phyloP scores from a whole-genome alignment of 2,797 vertebrate species.

The Aulostomus chinensis region DNA sequence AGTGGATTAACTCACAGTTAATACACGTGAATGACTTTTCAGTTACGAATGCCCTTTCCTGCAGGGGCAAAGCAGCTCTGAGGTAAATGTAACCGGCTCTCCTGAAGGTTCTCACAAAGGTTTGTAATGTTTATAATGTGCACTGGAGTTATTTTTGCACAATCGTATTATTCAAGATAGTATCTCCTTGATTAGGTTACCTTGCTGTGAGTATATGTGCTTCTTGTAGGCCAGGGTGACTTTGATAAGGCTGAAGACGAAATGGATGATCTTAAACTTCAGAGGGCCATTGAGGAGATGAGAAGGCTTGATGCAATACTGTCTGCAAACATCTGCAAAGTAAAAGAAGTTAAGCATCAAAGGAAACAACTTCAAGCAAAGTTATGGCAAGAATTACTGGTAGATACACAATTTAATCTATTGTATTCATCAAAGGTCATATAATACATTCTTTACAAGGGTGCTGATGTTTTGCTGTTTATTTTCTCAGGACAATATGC shows the following conservation, averaged over 20 bases:
- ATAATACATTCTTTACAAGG: not conserved
- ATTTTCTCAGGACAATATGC: conserved; percentile 58
- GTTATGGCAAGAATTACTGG: conserved; percentile 87
- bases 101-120: conserved; percentile 23
- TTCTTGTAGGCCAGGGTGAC: conserved; percentile 25
- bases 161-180: not conserved
- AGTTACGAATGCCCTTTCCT: not conserved
- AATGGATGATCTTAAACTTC: conserved; percentile 69
- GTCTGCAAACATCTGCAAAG: conserved; percentile 69
- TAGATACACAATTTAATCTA: conserved; percentile 49
- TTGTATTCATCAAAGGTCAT: not conserved
- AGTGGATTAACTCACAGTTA: not conserved
- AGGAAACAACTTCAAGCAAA: conserved; percentile 81
- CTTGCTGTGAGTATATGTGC: not conserved
- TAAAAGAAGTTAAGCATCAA: conserved; percentile 82
- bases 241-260: conserved; percentile 56
- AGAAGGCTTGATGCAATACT: conserved; percentile 85
- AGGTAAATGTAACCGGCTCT: conserved; percentile 6
- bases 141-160: not conserved
- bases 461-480: conserved; percentile 4
- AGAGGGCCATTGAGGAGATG: conserved; percentile 84
- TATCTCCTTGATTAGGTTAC: not conserved
- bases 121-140: conserved; percentile 10
- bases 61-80: conserved; percentile 18
- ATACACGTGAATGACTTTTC: not conserved